phyloP scores from a whole-genome alignment of 1,140 invertebrate species.

The Heliothis subflexa region DNA sequence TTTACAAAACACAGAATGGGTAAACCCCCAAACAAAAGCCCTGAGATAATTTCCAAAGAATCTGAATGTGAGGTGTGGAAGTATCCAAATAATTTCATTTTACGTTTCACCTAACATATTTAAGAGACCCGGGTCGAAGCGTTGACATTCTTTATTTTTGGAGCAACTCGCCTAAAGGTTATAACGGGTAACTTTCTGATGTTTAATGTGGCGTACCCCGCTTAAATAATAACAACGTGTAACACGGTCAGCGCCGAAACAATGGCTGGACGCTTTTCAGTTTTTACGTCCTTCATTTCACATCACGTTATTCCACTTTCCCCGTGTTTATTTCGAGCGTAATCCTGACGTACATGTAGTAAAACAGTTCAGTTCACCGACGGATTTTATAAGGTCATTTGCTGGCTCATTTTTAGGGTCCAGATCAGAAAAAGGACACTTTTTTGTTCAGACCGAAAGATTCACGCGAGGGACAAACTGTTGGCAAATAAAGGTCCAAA shows the following conservation, averaged over 20 bases:
- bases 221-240: slow-evolving; percentile 38
- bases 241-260: slow-evolving; percentile 23
- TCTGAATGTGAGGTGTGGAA: slow-evolving; percentile 53
- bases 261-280: slow-evolving; percentile 29
- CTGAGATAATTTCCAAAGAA: slow-evolving; percentile 53
- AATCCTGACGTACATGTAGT: slow-evolving; percentile 21
- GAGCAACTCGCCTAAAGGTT: slow-evolving; percentile 45
- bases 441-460: too few species aligned
- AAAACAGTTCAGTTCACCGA: slow-evolving; percentile 22
- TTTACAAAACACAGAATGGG: slow-evolving; percentile 40
- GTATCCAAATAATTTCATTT: slow-evolving; percentile 64
- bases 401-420: background rate
- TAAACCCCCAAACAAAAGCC: slow-evolving; percentile 55
- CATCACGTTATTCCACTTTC: slow-evolving; percentile 33
- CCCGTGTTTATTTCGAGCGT: slow-evolving; percentile 28
- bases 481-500: background rate
- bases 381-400: slow-evolving; percentile 13
- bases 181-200: slow-evolving; percentile 41
- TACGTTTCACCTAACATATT: slow-evolving; percentile 57
- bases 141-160: slow-evolving; percentile 50
- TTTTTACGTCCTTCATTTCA: slow-evolving; percentile 39
- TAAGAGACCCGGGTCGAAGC: slow-evolving; percentile 34
- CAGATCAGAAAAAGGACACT: too few species aligned
- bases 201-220: slow-evolving; percentile 27
- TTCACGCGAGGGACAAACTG: background rate